A percentile compares a stretch with the other conserved stretches of the same genome.
Conservation (phyloP, 2,797 vertebrate genomes). For the Nothura maculosa region DNA sequence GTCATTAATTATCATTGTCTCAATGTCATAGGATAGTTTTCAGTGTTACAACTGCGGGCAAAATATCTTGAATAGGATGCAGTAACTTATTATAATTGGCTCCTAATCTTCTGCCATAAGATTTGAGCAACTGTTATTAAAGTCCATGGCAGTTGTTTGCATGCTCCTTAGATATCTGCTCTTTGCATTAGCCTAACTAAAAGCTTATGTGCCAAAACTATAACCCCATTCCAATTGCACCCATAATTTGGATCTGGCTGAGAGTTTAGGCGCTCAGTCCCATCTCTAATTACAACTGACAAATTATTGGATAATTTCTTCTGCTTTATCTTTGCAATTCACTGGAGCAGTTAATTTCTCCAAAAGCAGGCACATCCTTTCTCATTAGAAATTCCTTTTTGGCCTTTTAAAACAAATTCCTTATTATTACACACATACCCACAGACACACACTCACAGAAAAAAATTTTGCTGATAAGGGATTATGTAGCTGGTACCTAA, state of each 20-base stretch:
- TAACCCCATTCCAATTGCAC: constrained; percentile 35
- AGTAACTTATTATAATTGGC: not conserved
- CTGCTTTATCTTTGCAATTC: constrained; percentile 83
- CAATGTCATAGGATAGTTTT: not conserved
- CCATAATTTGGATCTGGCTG: constrained; percentile 52
- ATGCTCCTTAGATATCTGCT: constrained; percentile 30
- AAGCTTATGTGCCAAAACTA: constrained; percentile 10
- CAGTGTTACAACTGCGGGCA: not conserved
- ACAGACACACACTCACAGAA: not conserved
- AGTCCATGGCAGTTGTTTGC: not conserved
- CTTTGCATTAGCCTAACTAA: constrained; percentile 63
- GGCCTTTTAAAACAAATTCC: constrained; percentile 66
- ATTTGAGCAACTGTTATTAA: not conserved
- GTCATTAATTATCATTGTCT: constrained; percentile 2
- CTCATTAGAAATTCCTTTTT: constrained; percentile 77
- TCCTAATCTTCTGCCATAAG: not conserved
- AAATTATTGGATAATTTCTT: constrained; percentile 84
- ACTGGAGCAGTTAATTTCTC: constrained; percentile 82
- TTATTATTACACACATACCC: constrained; percentile 10
- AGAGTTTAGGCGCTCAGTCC: constrained; percentile 34
- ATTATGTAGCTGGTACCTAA: constrained; percentile 68
- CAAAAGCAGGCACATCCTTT: constrained; percentile 77
- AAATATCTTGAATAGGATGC: constrained; percentile 12
- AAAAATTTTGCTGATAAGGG: constrained; percentile 55
- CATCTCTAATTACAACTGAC: constrained; percentile 75